phyloP scores from a whole-genome alignment of 2,888 invertebrate species.

The Cosmopolites sordidus region DNA sequence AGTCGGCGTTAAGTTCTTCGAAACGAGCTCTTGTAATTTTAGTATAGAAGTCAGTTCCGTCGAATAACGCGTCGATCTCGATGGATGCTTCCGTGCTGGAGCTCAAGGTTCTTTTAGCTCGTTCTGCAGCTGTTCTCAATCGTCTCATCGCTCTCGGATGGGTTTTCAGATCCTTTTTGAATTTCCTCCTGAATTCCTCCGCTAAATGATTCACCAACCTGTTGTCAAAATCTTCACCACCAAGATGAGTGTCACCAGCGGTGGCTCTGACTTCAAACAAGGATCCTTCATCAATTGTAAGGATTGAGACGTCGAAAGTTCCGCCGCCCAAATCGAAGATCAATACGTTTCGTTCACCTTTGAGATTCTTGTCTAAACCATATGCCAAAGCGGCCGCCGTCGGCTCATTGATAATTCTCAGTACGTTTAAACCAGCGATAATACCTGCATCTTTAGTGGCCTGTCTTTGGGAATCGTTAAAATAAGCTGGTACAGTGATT shows the following conservation, averaged over 20 bases:
- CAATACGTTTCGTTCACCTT: slow-evolving; percentile 50
- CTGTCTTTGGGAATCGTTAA: slow-evolving; percentile 67
- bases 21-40: slow-evolving; percentile 60
- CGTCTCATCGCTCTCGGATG: slow-evolving; percentile 22
- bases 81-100: slow-evolving; percentile 72
- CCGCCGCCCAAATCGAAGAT: slow-evolving; percentile 62
- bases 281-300: slow-evolving; percentile 80
- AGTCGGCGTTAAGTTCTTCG: slow-evolving; percentile 68
- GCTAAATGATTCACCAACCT: slow-evolving; percentile 55
- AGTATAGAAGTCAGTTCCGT: slow-evolving; percentile 54
- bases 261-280: slow-evolving; percentile 82
- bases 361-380: slow-evolving; percentile 31
- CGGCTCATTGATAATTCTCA: slow-evolving; percentile 80
- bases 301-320: slow-evolving; percentile 78
- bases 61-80: slow-evolving; percentile 73
- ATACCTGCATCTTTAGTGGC: slow-evolving; percentile 77
- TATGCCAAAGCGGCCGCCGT: slow-evolving; percentile 29
- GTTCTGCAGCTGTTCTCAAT: slow-evolving; percentile 37
- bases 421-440: slow-evolving; percentile 60
- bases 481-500: slow-evolving; percentile 33
- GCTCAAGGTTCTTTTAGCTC: slow-evolving; percentile 72
- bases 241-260: slow-evolving; percentile 79
- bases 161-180: slow-evolving; percentile 50
- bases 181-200: slow-evolving; percentile 69
- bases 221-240: slow-evolving; percentile 66